Evolutionary conservation across 2,797 vertebrate species (phyloP).

Genomic region (Melanogrammus aeglefinus): DNA sequence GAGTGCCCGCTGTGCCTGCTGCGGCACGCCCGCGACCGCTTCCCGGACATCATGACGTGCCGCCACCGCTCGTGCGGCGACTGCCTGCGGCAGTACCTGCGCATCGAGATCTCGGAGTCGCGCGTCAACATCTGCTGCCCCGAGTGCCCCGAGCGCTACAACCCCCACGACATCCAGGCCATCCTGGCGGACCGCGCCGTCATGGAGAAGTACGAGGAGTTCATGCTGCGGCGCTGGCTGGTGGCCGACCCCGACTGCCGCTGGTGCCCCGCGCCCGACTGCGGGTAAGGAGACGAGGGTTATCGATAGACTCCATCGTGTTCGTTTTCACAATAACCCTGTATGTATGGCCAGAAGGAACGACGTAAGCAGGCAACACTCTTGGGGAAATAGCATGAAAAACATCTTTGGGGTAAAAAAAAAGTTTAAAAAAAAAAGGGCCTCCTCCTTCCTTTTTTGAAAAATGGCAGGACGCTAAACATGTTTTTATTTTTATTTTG

Average conservation of each 20-base stretch:
- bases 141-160: conserved; percentile 95
- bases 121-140: conserved; percentile 98
- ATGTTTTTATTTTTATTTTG: too few relatives aligned
- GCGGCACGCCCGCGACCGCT: conserved; percentile 87
- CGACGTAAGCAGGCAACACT: too few relatives aligned
- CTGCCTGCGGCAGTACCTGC: conserved; percentile 95
- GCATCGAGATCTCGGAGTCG: conserved; percentile 97
- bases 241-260: conserved; percentile 96
- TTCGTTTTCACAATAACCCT: too few relatives aligned
- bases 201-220: conserved; percentile 99
- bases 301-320: too few relatives aligned
- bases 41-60: conserved; percentile 98
- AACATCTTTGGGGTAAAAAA: too few relatives aligned
- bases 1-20: conserved; percentile 96
- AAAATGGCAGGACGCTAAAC: too few relatives aligned
- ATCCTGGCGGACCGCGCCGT: conserved; percentile 91
- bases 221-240: conserved; percentile 96
- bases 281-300: conserved; percentile 83
- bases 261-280: conserved; percentile 97
- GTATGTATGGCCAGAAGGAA: too few relatives aligned
- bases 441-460: too few relatives aligned
- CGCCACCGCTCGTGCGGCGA: conserved; percentile 96
- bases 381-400: too few relatives aligned
- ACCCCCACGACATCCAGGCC: conserved; percentile 94
- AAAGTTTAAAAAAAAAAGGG: too few relatives aligned